Conservation (phyloP, 2,888 invertebrate genomes). For the Creontiades dilutus region DNA sequence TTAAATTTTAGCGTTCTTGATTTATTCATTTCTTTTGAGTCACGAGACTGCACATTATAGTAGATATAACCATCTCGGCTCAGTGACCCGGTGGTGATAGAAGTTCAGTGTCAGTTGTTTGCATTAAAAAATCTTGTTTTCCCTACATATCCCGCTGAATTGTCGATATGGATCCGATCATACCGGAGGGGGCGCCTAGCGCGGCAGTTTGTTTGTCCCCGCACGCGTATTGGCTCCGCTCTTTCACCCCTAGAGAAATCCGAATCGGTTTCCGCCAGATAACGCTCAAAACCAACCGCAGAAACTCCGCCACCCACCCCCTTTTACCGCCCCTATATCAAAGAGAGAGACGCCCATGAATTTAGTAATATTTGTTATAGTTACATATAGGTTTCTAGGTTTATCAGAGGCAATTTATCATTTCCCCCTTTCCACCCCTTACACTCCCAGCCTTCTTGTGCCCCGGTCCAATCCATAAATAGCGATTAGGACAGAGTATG, state of each 20-base stretch:
- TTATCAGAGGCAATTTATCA: constrained; percentile 57
- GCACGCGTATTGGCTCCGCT: background rate
- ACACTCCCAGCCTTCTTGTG: background rate
- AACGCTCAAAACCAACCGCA: constrained; percentile 49
- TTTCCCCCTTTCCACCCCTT: background rate
- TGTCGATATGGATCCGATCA: background rate
- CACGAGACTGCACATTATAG: no score
- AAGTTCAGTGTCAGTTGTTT: background rate
- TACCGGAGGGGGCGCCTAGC: background rate
- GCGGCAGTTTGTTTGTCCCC: constrained; percentile 16
- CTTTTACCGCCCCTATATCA: constrained; percentile 3
- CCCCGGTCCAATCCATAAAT: constrained; percentile 30
- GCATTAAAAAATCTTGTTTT: background rate
- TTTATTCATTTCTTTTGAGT: no score
- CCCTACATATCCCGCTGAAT: background rate
- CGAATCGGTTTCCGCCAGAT: constrained; percentile 39
- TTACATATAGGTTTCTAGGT: constrained; percentile 44
- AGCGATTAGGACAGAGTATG: constrained; percentile 39
- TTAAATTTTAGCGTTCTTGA: no score
- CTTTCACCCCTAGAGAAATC: background rate
- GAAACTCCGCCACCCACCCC: constrained; percentile 7
- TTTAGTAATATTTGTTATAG: constrained; percentile 60
- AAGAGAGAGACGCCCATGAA: constrained; percentile 11
- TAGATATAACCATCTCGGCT: no score
- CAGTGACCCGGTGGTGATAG: no score